Evolutionary conservation across 2,797 vertebrate genomes (phyloP).

Genomic region (Thunnus albacares): DNA sequence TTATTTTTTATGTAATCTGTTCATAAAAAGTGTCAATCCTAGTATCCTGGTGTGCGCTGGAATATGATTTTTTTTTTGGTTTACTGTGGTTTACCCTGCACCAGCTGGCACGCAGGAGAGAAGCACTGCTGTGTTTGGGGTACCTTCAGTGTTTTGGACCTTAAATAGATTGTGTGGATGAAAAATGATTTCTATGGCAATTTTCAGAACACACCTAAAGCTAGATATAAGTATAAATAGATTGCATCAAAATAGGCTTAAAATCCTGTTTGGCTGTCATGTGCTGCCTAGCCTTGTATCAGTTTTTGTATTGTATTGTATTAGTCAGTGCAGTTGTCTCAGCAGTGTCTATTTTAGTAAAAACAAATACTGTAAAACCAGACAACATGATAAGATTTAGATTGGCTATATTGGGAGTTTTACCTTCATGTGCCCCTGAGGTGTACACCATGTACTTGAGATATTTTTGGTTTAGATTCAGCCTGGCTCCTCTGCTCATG

Average conservation of each 20-base stretch:
- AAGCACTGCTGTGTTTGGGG: too few species aligned
- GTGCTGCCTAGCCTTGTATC: neutral
- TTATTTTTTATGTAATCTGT: too few species aligned
- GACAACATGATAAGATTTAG: neutral
- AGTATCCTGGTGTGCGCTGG: too few species aligned
- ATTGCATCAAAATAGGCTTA: neutral
- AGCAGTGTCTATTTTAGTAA: neutral
- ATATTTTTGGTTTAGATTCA: slow-evolving; percentile 25
- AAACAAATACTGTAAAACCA: neutral
- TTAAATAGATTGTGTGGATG: neutral
- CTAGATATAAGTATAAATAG: neutral
- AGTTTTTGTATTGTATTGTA: neutral
- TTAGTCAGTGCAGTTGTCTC: neutral
- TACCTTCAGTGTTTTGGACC: too few species aligned
- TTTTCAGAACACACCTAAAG: neutral
- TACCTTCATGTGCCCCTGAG: neutral
- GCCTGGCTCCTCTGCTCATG: slow-evolving; percentile 3
- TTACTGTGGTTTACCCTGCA: too few species aligned
- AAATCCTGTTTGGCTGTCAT: neutral
- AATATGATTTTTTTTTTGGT: too few species aligned
- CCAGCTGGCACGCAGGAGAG: too few species aligned
- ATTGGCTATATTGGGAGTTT: neutral
- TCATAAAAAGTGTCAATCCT: too few species aligned
- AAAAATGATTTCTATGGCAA: neutral
- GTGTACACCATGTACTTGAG: slow-evolving; percentile 11